Percentiles rank a stretch among this genome's conserved stretches.
Evolutionary conservation across 2,113 vertebrate species (phyloP).

Genomic region (human (Homo sapiens)): GRCh38 chr15:24966501-24967000

Average conservation of each 20-base stretch:
- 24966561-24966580: neutral
- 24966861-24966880: neutral
- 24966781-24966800: neutral
- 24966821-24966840: neutral
- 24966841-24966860: neutral
- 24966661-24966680: neutral
- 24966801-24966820: neutral
- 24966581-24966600: neutral
- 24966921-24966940: neutral
- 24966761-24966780: neutral
- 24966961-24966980: neutral
- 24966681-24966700: neutral
- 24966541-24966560: neutral
- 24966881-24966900: neutral
- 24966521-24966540: neutral
- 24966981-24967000: neutral
- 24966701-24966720: neutral
- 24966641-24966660: neutral
- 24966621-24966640: neutral
- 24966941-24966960: neutral
- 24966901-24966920: neutral
- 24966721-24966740: neutral
- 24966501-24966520: neutral
- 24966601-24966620: neutral
- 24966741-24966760: neutral